These are phyloP conservation scores for Xenentodon cancila DNA, from an alignment of 2,797 vertebrate genomes.

Conservation along the genomic window DNA sequence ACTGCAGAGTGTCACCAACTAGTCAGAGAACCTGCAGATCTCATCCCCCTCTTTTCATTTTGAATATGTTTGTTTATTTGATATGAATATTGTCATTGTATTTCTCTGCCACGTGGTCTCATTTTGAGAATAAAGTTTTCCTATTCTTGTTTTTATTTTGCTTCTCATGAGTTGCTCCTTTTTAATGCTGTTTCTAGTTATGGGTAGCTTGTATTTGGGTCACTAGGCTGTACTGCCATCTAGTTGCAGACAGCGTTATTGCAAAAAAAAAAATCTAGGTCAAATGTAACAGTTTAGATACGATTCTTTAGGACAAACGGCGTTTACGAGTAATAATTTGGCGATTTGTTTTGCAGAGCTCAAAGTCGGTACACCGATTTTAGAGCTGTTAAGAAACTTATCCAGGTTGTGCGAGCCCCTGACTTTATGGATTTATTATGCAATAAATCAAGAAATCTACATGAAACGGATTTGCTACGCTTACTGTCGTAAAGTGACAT, in stretches of 20 bases:
- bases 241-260: conserved; percentile 30
- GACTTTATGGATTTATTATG: no score
- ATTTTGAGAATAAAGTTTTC: conserved; percentile 66
- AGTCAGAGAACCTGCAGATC: conserved; percentile 18
- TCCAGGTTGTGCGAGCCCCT: no score
- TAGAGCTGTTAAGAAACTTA: no score
- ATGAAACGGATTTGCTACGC: no score
- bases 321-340: no score
- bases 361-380: no score
- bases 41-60: conserved; percentile 20
- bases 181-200: no score
- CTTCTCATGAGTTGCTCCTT: background rate
- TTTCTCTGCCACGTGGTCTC: conserved; percentile 31
- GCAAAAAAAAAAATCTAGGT: conserved; percentile 47
- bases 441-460: no score
- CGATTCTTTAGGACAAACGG: background rate
- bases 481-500: no score
- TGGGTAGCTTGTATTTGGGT: conserved; percentile 19
- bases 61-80: conserved; percentile 37
- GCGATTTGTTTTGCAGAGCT: no score
- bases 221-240: conserved; percentile 37
- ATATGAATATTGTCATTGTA: conserved; percentile 50
- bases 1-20: conserved; percentile 83
- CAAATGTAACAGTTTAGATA: conserved; percentile 21
- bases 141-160: conserved; percentile 54